Conservation (phyloP, 2,113 vertebrate species). For the Chinchilla lanigera region DNA sequence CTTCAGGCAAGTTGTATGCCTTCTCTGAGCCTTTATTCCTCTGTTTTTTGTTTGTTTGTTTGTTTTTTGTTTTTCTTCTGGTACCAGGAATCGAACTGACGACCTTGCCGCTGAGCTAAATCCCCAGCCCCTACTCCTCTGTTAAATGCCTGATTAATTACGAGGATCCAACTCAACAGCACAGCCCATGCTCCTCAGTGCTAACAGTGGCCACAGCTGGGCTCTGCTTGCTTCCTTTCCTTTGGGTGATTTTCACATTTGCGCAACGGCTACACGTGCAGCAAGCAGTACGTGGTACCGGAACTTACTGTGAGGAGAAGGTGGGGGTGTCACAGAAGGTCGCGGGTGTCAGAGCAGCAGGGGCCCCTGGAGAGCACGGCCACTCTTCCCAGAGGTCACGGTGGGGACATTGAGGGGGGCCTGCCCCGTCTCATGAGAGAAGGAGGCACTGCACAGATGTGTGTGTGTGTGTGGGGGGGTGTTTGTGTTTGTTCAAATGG, state of each 20-base stretch:
- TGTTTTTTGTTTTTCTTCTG: too few species aligned
- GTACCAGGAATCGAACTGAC: too few species aligned
- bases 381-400: not conserved
- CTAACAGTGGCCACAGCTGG: not conserved
- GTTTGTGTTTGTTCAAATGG: not conserved
- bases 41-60: too few species aligned
- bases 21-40: not conserved
- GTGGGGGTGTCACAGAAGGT: not conserved
- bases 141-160: not conserved
- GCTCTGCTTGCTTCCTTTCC: not conserved
- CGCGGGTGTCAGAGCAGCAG: not conserved
- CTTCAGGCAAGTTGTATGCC: not conserved
- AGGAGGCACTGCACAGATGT: fast-evolving
- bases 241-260: not conserved
- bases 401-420: not conserved
- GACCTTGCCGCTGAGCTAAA: too few species aligned
- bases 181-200: not conserved
- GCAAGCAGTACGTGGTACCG: not conserved
- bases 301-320: not conserved
- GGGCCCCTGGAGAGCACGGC: not conserved
- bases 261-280: not conserved
- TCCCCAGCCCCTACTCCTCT: too few species aligned
- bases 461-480: not conserved
- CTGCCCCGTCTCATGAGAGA: not conserved
- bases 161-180: not conserved